A percentile compares a stretch with the other conserved stretches of the same genome.
phyloP scores from a whole-genome alignment of 1,140 invertebrate genomes.

The Megathymus violae region DNA sequence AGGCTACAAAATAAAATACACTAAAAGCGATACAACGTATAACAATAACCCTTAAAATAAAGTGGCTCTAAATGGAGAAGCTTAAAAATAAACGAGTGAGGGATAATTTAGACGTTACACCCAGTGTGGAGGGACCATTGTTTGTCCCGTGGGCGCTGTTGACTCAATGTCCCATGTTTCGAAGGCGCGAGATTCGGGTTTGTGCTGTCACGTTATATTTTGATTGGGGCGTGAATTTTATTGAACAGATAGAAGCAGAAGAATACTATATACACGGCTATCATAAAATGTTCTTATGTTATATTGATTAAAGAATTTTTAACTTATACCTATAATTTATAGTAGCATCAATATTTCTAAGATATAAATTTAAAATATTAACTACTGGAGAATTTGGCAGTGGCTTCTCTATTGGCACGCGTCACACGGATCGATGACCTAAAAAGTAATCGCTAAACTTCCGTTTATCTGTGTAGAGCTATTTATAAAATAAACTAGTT shows the following conservation, averaged over 20 bases:
- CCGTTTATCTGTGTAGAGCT: no score
- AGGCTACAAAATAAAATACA: conserved; percentile 19
- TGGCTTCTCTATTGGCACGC: conserved; percentile 15
- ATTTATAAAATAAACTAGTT: no score
- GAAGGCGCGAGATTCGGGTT: conserved; percentile 13
- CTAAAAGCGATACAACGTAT: conserved; percentile 27
- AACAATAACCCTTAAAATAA: conserved; percentile 33
- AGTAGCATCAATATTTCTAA: background rate
- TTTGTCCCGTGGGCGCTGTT: conserved; percentile 30
- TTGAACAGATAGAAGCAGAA: no score
- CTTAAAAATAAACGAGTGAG: conserved; percentile 34
- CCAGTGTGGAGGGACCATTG: conserved; percentile 31
- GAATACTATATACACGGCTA: no score
- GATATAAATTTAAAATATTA: background rate
- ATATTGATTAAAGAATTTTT: no score
- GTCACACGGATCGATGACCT: conserved; percentile 21
- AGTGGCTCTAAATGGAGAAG: conserved; percentile 32
- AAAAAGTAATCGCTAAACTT: conserved; percentile 1
- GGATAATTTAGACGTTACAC: conserved; percentile 32
- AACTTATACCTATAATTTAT: no score
- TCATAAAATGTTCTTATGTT: no score
- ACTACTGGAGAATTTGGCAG: conserved; percentile 3
- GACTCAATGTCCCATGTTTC: conserved; percentile 17
- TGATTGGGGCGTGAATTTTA: background rate
- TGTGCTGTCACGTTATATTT: background rate